Base-by-base conservation (phyloP, 1,140 invertebrate species). In the Plutomurus gul region DNA sequence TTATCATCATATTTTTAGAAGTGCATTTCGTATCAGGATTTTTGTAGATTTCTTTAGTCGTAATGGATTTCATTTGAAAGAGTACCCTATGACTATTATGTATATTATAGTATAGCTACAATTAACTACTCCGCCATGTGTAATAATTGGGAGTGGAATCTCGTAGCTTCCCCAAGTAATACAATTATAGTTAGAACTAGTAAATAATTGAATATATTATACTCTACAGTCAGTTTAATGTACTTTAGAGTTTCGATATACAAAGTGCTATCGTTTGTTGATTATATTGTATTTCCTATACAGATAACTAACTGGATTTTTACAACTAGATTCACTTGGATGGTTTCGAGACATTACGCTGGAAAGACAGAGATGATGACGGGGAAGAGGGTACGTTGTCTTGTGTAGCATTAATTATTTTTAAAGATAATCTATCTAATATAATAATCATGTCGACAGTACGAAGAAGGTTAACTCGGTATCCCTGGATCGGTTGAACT, bases 401-500 rank as follows among this genome's bases (percentile, higher is more conserved):
- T n/a, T n/a, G n/a, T n/a, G n/a, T n/a, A n/a, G n/a, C n/a, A n/a
- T n/a, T n/a, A n/a, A n/a, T n/a, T n/a, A n/a, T n/a, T n/a, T n/a
- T n/a, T n/a, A n/a, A n/a, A n/a, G n/a, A n/a, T n/a, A n/a, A n/a
- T n/a, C n/a, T n/a, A n/a, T n/a, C n/a, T n/a, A n/a, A n/a, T n/a
- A n/a, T n/a, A n/a, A n/a, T n/a, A 43, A 43, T 39, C 36, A 22
- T 40, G 36, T 39, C n/a, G n/a, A n/a, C n/a, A 39, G 33, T 72
- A 72, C 18, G 40, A 43, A 18, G 40, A 72, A 40, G 70, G 70
- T 72, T 72, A 72, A 72, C 70, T 72, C 40, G 36, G 36, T 72
- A 40, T 72, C 37, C 70, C 70, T 72, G 70, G 70, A 72, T 72
- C 39, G 36, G 70, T 40, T 20, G 70, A 72, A 72, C 70, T 72